Evolutionary conservation across 2,797 vertebrate genomes (phyloP).

Genomic region (Parambassis ranga): DNA sequence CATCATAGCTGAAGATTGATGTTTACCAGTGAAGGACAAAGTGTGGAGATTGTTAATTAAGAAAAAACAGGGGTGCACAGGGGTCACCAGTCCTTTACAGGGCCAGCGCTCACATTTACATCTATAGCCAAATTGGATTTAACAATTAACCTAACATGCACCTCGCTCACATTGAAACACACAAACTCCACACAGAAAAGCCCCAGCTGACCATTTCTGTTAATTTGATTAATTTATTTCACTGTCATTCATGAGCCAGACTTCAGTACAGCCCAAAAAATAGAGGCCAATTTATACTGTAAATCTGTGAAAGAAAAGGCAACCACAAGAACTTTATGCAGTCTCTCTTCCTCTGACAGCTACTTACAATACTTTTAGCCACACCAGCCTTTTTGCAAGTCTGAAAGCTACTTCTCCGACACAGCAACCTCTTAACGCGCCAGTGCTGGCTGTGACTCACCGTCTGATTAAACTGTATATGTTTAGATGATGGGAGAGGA

Average conservation of each 20-base stretch:
- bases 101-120: too few species aligned
- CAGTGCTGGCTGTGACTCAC: slow-evolving; percentile 57
- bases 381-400: slow-evolving; percentile 12
- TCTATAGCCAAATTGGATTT: too few species aligned
- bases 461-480: slow-evolving; percentile 75
- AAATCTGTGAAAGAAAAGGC: slow-evolving; percentile 32
- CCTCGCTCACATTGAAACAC: too few species aligned
- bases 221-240: slow-evolving; percentile 54
- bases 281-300: slow-evolving; percentile 26
- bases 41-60: too few species aligned
- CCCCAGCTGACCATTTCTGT: slow-evolving; percentile 24
- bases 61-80: too few species aligned
- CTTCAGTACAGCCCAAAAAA: slow-evolving; percentile 14
- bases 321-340: slow-evolving; percentile 17
- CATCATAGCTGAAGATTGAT: too few species aligned
- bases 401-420: slow-evolving; percentile 50
- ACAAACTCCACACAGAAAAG: too few species aligned
- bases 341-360: background rate
- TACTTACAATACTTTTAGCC: slow-evolving; percentile 37
- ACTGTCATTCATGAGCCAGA: slow-evolving; percentile 28
- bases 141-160: too few species aligned
- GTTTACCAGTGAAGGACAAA: too few species aligned
- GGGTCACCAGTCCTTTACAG: too few species aligned
- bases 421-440: slow-evolving; percentile 63
- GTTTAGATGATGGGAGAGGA: slow-evolving; percentile 60